Evolutionary conservation across 2,113 vertebrate species (phyloP), one percentile per base, ranked within the genome.

Genomic region (Tor tambroides): DNA sequence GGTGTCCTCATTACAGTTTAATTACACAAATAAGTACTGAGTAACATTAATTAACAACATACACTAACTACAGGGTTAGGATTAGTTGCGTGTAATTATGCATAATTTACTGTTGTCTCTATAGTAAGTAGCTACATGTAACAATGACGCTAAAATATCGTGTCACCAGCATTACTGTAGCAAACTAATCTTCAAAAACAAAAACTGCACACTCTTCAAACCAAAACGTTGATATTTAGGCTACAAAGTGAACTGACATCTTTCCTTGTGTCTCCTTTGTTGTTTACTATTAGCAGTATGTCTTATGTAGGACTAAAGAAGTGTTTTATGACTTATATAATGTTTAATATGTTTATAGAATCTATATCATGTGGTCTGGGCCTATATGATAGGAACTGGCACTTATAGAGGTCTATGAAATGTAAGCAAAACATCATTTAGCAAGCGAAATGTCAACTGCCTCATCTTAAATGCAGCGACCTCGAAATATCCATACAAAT

Each of bases 361-460:
- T 6, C 12, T 35, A 11, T 59, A 59, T 35, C 14, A 46, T 49
- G n/a, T 26, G 74, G 74, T 28, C 12, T 76, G 54, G 51, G 78
- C 59, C 38, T 65, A 6, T 43, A 12, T 28, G 35, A 63, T 15
- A 9, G 8, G 32, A 23, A 79, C 12, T 38, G 32, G 35, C 15
- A 28, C 4, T 80, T 19, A 14, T 56, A 56, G 19, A 32, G 12
- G 5, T 59, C 5, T 61, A 43, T 63, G 51, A 30, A 43, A 80
- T 80, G 54, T 7, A 35, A 80, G 54, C 78, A 80, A 59, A 61
- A 61, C 77, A 56, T 38, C 54, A 61, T 80, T 28, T 17, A 14
- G 51, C 30, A 41, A 80, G 54, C 21, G 4, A 81, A 63, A 81
- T 65, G 35, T 46, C 59, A 65, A 9, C 11, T 9, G 6, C 28